A percentile compares a stretch with the other conserved stretches of the same genome.
These are phyloP conservation scores for human DNA, from an alignment of 2,113 vertebrate species.

Conservation along the genomic window DNA sequence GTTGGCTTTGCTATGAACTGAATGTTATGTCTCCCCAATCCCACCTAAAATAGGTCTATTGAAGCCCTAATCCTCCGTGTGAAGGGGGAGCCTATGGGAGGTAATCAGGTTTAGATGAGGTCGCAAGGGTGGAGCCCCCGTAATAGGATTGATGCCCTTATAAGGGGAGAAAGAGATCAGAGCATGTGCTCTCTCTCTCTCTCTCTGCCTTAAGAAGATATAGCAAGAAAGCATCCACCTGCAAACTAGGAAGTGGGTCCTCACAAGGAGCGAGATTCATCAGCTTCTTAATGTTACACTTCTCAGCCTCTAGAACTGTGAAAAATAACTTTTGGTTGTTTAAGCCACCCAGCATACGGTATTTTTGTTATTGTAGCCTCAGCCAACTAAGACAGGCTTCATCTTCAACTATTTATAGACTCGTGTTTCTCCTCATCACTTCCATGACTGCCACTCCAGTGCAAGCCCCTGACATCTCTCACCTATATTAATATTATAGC, in stretches of 20 bases:
- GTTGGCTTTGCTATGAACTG: not conserved
- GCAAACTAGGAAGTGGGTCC: not conserved
- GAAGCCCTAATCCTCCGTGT: not conserved
- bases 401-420: not conserved
- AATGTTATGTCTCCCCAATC: not conserved
- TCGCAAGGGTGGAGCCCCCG: not conserved
- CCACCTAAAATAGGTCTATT: too few species aligned
- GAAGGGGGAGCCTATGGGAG: not conserved
- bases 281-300: too few species aligned
- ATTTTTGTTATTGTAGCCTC: not conserved
- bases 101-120: not conserved
- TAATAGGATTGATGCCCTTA: not conserved
- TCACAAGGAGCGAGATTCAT: too few species aligned
- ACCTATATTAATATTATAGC: not conserved
- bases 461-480: not conserved
- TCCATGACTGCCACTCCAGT: not conserved
- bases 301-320: too few species aligned
- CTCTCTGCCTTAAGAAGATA: not conserved
- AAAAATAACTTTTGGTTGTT: not conserved
- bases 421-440: not conserved
- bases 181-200: not conserved
- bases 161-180: not conserved
- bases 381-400: not conserved
- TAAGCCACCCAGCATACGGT: not conserved
- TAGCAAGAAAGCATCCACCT: not conserved